A percentile compares a stretch with the other conserved stretches of the same genome.
phyloP scores from a whole-genome alignment of 2,113 vertebrate genomes.

The Solea solea region DNA sequence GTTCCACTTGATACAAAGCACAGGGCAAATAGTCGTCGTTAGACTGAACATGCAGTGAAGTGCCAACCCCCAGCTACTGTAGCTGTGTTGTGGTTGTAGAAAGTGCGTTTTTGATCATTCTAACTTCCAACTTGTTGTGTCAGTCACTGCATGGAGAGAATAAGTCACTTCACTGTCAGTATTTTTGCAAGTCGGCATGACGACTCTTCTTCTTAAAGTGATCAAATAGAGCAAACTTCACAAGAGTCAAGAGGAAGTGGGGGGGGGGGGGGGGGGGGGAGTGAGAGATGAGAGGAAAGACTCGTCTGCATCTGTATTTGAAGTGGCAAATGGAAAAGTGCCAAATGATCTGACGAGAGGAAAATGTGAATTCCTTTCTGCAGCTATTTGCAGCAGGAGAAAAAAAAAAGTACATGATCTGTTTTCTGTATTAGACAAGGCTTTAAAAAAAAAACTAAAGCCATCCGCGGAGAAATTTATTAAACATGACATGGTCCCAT shows the following conservation, averaged over 20 bases:
- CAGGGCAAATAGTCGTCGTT: conserved; percentile 19
- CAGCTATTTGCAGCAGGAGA: conserved; percentile 68
- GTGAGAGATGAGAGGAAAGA: conserved; percentile 70
- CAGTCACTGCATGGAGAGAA: conserved; percentile 61
- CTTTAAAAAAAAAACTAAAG: conserved; percentile 45
- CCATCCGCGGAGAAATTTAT: conserved; percentile 45
- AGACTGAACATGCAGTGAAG: conserved; percentile 34
- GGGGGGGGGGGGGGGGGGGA: conserved; percentile 47
- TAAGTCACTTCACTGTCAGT: conserved; percentile 54
- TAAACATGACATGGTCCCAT: conserved; percentile 49
- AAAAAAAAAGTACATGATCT: conserved; percentile 18
- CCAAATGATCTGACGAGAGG: conserved; percentile 79
- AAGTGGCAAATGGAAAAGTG: conserved; percentile 79
- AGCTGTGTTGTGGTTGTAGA: conserved; percentile 39
- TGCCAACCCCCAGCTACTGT: conserved; percentile 21
- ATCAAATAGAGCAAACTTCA: conserved; percentile 79
- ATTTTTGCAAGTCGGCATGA: conserved; percentile 60
- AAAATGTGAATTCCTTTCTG: conserved; percentile 72
- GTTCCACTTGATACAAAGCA: conserved; percentile 27
- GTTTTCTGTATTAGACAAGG: conserved; percentile 40
- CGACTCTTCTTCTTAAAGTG: conserved; percentile 71
- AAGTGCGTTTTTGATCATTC: conserved; percentile 55
- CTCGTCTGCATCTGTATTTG: conserved; percentile 73
- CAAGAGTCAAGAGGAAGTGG: conserved; percentile 46
- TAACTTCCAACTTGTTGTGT: conserved; percentile 69